Conservation (phyloP, 2,888 invertebrate species). For the Epinotia brunnichana region DNA sequence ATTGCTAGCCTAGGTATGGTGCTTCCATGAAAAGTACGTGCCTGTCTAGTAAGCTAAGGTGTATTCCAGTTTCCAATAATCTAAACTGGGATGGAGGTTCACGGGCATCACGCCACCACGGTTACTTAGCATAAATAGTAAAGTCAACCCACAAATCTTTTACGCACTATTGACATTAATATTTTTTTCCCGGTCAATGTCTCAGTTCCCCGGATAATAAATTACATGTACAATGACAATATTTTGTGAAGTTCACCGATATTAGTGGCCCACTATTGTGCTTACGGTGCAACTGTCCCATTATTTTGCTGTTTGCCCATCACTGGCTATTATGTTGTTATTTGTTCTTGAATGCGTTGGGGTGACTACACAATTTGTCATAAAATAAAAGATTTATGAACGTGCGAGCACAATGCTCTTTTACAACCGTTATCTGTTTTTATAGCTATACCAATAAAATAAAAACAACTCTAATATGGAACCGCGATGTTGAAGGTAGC, state of each 20-base stretch:
- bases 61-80: not conserved
- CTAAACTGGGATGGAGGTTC: not conserved
- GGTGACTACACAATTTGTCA: conserved; percentile 80
- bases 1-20: no score
- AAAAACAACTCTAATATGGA: conserved; percentile 61
- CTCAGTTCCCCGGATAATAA: conserved; percentile 64
- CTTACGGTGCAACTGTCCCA: conserved; percentile 73
- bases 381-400: conserved; percentile 83
- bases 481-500: conserved; percentile 20
- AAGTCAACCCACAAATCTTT: conserved; percentile 6
- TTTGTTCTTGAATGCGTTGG: conserved; percentile 78
- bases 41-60: no score
- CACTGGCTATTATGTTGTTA: conserved; percentile 73
- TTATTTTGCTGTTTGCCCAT: conserved; percentile 72
- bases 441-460: conserved; percentile 78
- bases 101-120: not conserved
- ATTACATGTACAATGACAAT: conserved; percentile 67
- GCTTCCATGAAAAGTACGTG: no score
- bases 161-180: not conserved
- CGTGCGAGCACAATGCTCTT: conserved; percentile 70
- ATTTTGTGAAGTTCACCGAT: conserved; percentile 73
- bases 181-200: conserved; percentile 42
- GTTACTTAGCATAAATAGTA: not conserved
- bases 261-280: conserved; percentile 71
- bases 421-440: conserved; percentile 80